Evolutionary conservation across 1,140 invertebrate species (phyloP).

Genomic region (Caenorhabditis remanei): DNA sequence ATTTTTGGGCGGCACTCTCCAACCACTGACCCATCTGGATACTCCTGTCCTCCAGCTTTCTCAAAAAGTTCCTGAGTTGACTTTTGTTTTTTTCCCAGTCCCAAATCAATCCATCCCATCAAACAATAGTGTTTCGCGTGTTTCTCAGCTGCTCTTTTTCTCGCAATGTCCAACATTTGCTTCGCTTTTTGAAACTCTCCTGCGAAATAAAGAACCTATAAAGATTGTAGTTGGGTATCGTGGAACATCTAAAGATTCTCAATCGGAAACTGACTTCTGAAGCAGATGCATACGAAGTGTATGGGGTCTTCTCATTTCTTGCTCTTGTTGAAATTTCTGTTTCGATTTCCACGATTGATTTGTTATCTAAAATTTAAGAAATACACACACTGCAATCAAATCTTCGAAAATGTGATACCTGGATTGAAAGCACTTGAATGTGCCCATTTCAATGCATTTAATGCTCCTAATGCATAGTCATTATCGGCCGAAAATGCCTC

Average conservation of each 20-base stretch:
- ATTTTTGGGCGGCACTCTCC: neutral
- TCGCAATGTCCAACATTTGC: constrained; percentile 36
- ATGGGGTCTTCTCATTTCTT: constrained; percentile 11
- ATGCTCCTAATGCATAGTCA: neutral
- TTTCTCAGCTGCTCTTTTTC: constrained; percentile 21
- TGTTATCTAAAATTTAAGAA: constrained; percentile 16
- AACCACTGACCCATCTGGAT: constrained; percentile 7
- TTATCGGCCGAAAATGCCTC: neutral
- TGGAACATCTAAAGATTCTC: neutral
- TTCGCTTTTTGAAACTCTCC: constrained; percentile 19
- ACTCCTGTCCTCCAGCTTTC: constrained; percentile 31
- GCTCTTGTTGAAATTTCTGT: neutral
- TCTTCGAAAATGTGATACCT: neutral
- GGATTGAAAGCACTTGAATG: constrained; percentile 40
- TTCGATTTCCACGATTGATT: constrained; percentile 33
- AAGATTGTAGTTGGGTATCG: no score
- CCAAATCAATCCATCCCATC: constrained; percentile 47
- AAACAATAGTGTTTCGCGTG: constrained; percentile 32
- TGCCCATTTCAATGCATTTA: constrained; percentile 26
- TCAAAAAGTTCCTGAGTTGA: constrained; percentile 37
- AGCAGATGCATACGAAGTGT: constrained; percentile 30
- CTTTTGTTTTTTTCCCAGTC: constrained; percentile 36
- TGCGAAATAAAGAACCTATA: constrained; percentile 13
- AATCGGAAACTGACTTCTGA: neutral
- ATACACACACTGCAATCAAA: no score